Evolutionary conservation across 1,140 invertebrate genomes (phyloP).

Genomic region (Chironomus tepperi): DNA sequence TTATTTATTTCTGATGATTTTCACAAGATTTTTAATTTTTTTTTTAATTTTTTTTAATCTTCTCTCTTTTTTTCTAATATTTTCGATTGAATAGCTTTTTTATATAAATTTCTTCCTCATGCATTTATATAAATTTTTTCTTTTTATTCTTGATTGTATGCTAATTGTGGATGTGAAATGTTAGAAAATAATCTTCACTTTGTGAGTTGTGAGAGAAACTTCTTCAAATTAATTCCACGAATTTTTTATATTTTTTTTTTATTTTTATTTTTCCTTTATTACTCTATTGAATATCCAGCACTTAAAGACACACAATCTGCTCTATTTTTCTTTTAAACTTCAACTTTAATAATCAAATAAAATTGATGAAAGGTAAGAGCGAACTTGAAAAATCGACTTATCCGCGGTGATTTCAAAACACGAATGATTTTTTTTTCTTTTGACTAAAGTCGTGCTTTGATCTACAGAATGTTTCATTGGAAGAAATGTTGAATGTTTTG

Average conservation of each 20-base stretch:
- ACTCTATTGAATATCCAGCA: no score
- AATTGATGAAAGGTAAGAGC: neutral
- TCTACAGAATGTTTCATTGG: neutral
- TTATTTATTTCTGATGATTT: neutral
- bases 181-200: neutral
- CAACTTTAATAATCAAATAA: neutral
- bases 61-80: slow-evolving; percentile 7
- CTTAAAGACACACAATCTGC: no score
- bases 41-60: neutral
- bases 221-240: neutral
- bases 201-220: no score
- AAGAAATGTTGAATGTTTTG: neutral
- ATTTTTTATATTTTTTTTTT: no score
- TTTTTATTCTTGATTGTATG: slow-evolving; percentile 12
- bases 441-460: neutral
- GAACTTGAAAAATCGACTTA: neutral
- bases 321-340: neutral
- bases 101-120: neutral
- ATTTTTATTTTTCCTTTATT: no score
- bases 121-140: neutral
- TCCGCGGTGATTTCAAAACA: slow-evolving; percentile 5
- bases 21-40: neutral
- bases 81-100: neutral
- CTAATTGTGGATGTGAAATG: slow-evolving; percentile 1
- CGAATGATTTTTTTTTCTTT: slow-evolving; percentile 2